phyloP scores from a whole-genome alignment of 1,140 invertebrate species.

The Sipha flava region DNA sequence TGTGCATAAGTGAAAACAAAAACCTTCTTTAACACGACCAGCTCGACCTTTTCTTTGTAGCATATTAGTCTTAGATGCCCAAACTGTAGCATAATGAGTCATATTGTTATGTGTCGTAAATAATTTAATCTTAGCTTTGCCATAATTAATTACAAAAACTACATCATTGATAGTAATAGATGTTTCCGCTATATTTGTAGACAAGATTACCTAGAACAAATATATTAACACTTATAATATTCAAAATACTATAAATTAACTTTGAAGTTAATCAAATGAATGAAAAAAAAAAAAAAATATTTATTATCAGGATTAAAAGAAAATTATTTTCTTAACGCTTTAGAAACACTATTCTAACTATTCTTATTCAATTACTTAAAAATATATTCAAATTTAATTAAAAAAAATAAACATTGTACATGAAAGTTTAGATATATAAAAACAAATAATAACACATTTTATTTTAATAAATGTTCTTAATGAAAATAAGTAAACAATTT shows the following conservation, averaged over 20 bases:
- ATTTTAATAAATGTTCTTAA: too few relatives aligned
- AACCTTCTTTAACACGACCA: slow-evolving; percentile 76
- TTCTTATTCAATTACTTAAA: too few relatives aligned
- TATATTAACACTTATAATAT: background rate
- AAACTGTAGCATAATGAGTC: slow-evolving; percentile 87
- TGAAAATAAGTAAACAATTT: too few relatives aligned
- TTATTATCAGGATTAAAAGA: too few relatives aligned
- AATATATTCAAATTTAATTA: too few relatives aligned
- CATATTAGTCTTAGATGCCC: slow-evolving; percentile 85
- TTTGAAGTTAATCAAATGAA: too few relatives aligned
- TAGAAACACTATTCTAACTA: too few relatives aligned
- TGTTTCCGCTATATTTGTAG: slow-evolving; percentile 88
- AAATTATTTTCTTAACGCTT: too few relatives aligned
- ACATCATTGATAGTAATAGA: slow-evolving; percentile 96
- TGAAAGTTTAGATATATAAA: too few relatives aligned
- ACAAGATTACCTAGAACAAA: slow-evolving; percentile 62
- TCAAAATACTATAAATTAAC: background rate
- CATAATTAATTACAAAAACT: slow-evolving; percentile 90
- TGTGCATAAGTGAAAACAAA: slow-evolving; percentile 84
- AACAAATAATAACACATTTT: too few relatives aligned
- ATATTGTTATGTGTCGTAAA: slow-evolving; percentile 94
- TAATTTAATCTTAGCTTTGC: slow-evolving; percentile 90
- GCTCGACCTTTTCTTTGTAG: slow-evolving; percentile 85
- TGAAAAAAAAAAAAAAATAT: too few relatives aligned
- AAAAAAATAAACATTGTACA: too few relatives aligned